Evolutionary conservation across 2,113 vertebrate species (phyloP).

Genomic region (Odontesthes bonariensis): DNA sequence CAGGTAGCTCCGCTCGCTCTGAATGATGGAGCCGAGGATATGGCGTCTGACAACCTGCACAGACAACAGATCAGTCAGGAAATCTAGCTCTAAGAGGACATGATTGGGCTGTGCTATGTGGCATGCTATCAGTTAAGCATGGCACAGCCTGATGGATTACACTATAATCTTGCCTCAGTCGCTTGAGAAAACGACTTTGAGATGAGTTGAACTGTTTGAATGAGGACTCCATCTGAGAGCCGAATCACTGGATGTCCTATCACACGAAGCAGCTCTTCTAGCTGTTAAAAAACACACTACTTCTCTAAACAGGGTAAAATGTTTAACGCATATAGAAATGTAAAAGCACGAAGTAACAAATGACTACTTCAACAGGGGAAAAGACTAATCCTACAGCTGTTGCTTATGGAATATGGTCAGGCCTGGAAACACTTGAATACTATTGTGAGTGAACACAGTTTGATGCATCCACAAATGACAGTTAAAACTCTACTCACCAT

Average conservation of each 20-base stretch:
- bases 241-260: conserved; percentile 25
- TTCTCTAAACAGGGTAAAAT: conserved; percentile 22
- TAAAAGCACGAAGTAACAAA: conserved; percentile 17
- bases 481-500: not conserved
- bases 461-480: not conserved
- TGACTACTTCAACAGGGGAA: conserved; percentile 11
- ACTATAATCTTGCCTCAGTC: conserved; percentile 59
- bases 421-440: not conserved
- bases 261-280: conserved; percentile 22
- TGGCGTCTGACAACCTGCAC: conserved; percentile 91
- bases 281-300: not conserved
- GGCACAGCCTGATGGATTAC: conserved; percentile 56
- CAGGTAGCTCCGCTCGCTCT: conserved; percentile 93
- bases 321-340: conserved; percentile 2
- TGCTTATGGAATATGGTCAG: not conserved
- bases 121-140: conserved; percentile 47
- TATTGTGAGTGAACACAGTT: not conserved
- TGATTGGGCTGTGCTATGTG: conserved; percentile 39
- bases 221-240: conserved; percentile 23
- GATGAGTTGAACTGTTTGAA: conserved; percentile 38
- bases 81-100: conserved; percentile 55
- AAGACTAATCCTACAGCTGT: conserved; percentile 6
- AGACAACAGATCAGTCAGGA: conserved; percentile 61
- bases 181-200: conserved; percentile 34
- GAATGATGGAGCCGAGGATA: conserved; percentile 93